Percentiles rank a stretch among this genome's conserved stretches.
Evolutionary conservation across 2,113 vertebrate genomes (phyloP).

Genomic region (Gasterosteus aculeatus): DNA sequence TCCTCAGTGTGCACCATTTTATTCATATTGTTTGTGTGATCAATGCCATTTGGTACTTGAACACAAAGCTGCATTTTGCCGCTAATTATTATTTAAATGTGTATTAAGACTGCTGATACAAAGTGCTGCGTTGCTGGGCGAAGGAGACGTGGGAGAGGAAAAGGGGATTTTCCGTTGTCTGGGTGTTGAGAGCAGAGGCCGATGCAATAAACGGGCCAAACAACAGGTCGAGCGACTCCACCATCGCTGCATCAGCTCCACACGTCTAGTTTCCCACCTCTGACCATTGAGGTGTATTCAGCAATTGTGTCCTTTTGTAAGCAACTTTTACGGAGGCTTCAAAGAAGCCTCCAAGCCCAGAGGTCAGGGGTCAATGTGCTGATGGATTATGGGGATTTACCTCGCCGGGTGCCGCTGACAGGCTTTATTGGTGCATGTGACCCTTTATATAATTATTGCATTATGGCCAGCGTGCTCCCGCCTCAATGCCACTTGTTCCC

Average conservation of each 20-base stretch:
- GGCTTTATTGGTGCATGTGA: constrained; percentile 99
- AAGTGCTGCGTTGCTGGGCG: neutral
- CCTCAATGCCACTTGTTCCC: constrained; percentile 90
- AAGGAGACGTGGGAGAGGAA: constrained; percentile 24
- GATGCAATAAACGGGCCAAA: constrained; percentile 40
- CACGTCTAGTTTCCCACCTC: constrained; percentile 74
- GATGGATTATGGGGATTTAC: constrained; percentile 98
- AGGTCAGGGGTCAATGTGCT: constrained; percentile 94
- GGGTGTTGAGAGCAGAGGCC: constrained; percentile 8
- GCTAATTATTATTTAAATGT: neutral
- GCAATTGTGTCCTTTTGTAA: constrained; percentile 80
- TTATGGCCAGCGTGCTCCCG: constrained; percentile 91
- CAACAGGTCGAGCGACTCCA: constrained; percentile 45
- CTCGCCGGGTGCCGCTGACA: constrained; percentile 90
- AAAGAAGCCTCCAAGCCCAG: constrained; percentile 86
- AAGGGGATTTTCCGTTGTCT: constrained; percentile 22
- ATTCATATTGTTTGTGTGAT: constrained; percentile 19
- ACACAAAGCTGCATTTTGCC: constrained; percentile 2
- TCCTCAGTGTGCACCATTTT: constrained; percentile 15
- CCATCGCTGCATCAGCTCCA: constrained; percentile 54
- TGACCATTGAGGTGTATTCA: constrained; percentile 71
- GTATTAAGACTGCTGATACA: neutral
- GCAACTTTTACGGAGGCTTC: constrained; percentile 86
- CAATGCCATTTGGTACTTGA: neutral
- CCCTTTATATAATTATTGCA: constrained; percentile 99